A percentile compares a stretch with the other conserved stretches of the same genome.
phyloP scores from a whole-genome alignment of 2,797 vertebrate genomes.

The Basileuterus tristriatus region DNA sequence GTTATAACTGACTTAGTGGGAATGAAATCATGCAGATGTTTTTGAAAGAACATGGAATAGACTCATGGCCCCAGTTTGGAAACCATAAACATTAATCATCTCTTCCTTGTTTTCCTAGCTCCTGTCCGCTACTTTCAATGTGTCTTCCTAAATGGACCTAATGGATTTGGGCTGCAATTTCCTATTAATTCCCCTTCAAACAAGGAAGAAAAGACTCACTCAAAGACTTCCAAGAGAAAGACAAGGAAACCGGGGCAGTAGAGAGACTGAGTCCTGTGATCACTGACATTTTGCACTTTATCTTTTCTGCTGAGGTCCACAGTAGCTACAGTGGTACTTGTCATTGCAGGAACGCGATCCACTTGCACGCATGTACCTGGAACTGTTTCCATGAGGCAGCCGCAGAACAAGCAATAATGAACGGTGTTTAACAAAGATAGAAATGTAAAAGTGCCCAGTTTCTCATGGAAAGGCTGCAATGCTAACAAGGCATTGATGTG shows the following conservation, averaged over 20 bases:
- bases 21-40: not conserved
- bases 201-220: conserved; percentile 68
- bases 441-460: conserved; percentile 23
- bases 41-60: not conserved
- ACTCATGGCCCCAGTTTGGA: not conserved
- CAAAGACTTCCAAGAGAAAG: conserved; percentile 77
- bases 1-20: not conserved
- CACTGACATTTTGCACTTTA: conserved; percentile 59
- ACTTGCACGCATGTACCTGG: not conserved
- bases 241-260: conserved; percentile 81
- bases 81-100: not conserved
- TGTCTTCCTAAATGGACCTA: conserved; percentile 87
- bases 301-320: conserved; percentile 39
- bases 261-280: not conserved
- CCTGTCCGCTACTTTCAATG: conserved; percentile 94
- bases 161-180: conserved; percentile 82
- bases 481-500: conserved; percentile 21
- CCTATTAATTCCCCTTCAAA: conserved; percentile 75
- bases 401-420: not conserved
- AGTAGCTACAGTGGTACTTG: conserved; percentile 17
- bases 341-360: conserved; percentile 10
- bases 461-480: conserved; percentile 18
- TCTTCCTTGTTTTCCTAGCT: conserved; percentile 73
- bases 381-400: not conserved
- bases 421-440: not conserved